A percentile compares a stretch with the other conserved stretches of the same genome.
Evolutionary conservation across 2,797 vertebrate genomes (phyloP).

Genomic region (Silurus aristotelis): DNA sequence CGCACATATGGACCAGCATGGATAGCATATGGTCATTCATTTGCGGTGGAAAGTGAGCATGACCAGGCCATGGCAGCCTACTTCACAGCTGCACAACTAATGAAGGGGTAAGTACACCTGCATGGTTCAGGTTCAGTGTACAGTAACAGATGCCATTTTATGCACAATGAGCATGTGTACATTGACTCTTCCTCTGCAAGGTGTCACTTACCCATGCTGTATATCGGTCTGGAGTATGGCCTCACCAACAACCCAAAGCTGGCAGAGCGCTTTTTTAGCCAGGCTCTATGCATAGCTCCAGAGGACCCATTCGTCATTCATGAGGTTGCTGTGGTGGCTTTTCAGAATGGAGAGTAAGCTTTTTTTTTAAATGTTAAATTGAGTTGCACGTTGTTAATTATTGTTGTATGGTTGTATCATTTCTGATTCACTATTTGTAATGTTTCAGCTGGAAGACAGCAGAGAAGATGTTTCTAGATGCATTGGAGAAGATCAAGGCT

Average conservation of each 20-base stretch:
- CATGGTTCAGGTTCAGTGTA: not conserved
- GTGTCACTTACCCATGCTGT: slow-evolving; percentile 97
- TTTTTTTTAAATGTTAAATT: not conserved
- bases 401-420: not conserved
- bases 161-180: not conserved
- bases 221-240: slow-evolving; percentile 97
- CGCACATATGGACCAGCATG: slow-evolving; percentile 95
- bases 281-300: slow-evolving; percentile 94
- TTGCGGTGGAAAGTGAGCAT: slow-evolving; percentile 97
- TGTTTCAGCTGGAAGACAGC: slow-evolving; percentile 92
- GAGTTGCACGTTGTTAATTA: not conserved
- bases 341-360: slow-evolving; percentile 98
- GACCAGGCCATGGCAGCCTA: slow-evolving; percentile 99
- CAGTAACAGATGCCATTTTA: not conserved
- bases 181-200: slow-evolving; percentile 63
- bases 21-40: slow-evolving; percentile 97
- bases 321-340: slow-evolving; percentile 97
- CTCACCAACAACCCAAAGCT: slow-evolving; percentile 98
- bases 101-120: slow-evolving; percentile 87
- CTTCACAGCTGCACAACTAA: slow-evolving; percentile 97
- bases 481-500: slow-evolving; percentile 98
- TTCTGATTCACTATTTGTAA: not conserved
- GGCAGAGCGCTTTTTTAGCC: slow-evolving; percentile 97
- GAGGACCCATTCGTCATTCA: slow-evolving; percentile 99
- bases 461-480: slow-evolving; percentile 96